These are phyloP conservation scores for Abrostola triplasia DNA, from an alignment of 2,888 invertebrate genomes.

Conservation along the genomic window DNA sequence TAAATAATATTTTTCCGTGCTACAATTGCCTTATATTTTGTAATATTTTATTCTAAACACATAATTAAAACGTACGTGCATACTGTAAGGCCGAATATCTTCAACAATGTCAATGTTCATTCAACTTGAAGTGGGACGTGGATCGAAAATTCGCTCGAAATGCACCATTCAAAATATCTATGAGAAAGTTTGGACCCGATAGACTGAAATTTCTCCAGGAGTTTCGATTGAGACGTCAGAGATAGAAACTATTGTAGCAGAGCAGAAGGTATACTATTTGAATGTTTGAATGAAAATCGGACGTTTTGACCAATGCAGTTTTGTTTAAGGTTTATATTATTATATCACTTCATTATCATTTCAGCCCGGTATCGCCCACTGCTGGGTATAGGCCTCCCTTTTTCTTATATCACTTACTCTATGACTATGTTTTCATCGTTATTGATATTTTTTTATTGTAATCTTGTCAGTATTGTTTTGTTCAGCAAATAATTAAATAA, in stretches of 20 bases:
- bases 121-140: conserved; percentile 35
- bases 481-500: too few relatives aligned
- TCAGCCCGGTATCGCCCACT: too few relatives aligned
- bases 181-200: conserved; percentile 55
- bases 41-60: too few relatives aligned
- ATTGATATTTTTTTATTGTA: too few relatives aligned
- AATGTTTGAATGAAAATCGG: conserved; percentile 22
- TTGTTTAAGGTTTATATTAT: conserved; percentile 1
- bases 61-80: not conserved
- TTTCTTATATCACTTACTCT: too few relatives aligned
- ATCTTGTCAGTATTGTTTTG: too few relatives aligned
- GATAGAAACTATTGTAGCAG: conserved; percentile 44
- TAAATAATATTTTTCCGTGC: not conserved
- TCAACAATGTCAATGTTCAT: conserved; percentile 36
- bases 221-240: conserved; percentile 53
- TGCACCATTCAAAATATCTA: conserved; percentile 51
- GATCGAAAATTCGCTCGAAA: conserved; percentile 49
- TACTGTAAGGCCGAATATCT: conserved; percentile 9
- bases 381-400: too few relatives aligned
- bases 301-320: conserved; percentile 4
- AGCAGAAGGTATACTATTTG: conserved; percentile 23
- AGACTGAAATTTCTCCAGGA: conserved; percentile 55
- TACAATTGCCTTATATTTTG: not conserved
- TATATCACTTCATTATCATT: not conserved
- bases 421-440: too few relatives aligned